Evolutionary conservation across 2,113 vertebrate species (phyloP).

Genomic region (Chionis minor): DNA sequence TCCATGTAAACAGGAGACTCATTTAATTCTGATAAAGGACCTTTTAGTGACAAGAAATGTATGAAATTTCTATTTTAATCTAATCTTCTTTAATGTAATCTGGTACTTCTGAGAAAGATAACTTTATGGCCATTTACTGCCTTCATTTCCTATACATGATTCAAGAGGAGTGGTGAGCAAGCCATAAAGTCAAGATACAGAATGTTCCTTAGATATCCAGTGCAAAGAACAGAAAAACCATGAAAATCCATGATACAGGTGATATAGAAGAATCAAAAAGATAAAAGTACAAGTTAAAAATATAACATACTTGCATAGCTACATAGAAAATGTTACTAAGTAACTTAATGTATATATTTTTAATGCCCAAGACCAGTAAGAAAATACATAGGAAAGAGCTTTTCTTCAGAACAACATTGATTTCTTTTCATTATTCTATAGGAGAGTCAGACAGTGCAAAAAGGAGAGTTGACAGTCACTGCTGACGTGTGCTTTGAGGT

Average conservation of each 20-base stretch:
- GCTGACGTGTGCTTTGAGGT: background rate
- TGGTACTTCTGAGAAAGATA: background rate
- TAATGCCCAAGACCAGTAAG: accelerated
- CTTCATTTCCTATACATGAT: background rate
- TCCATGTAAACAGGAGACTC: background rate
- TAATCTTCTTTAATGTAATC: background rate
- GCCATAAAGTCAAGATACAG: background rate
- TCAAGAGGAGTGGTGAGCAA: background rate
- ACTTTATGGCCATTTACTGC: background rate
- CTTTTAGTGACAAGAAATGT: background rate
- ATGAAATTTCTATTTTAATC: background rate
- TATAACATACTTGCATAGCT: background rate
- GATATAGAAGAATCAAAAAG: background rate
- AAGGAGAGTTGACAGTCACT: background rate
- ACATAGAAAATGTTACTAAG: background rate
- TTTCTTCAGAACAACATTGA: background rate
- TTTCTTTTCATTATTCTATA: background rate
- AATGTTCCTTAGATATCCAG: background rate
- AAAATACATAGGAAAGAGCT: background rate
- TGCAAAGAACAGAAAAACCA: background rate
- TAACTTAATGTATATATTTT: background rate
- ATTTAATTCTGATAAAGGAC: background rate
- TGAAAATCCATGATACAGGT: background rate
- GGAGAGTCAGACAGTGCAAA: background rate
- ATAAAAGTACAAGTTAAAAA: background rate